Base-by-base conservation (phyloP, 2,113 vertebrate genomes). In the Phyllostomus hastatus region DNA sequence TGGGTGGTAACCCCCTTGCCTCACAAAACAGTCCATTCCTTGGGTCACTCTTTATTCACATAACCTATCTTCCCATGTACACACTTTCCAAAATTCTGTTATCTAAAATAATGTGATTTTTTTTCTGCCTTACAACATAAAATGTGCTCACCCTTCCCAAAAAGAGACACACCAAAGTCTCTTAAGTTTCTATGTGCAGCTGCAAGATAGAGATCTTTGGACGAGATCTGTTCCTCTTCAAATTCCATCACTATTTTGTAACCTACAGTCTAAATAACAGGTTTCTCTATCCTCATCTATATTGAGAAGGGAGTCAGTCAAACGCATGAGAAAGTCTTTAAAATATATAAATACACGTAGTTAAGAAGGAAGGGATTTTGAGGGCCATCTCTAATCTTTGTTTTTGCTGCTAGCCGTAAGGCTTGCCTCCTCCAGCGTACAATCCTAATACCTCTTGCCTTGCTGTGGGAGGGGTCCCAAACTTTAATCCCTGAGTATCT, bases 181-280 rank as follows among this genome's bases (percentile, higher is more conserved):
- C 80, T 91, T 75, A 78, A 7, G 52, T 94, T 78, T 92, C 94
- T 72, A 61, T 75, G 46, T 90, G 90, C 89, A 95, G 81, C 88
- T 96, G 90, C 90, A 66, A 96, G 82, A 97, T 91, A 90, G 88
- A 96, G 85, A 96, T 95, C 88, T 97, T 81, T 88, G 91, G 81
- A 79, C 52, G 67, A 70, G 73, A 92, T 72, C 81, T 84, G 46
- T 52, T 88, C 31, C 75, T 96, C 84, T 90, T 73, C 59, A 91
- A 67, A 97, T 95, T 94, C 81, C 94, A 94, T 92, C 52, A n/a
- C 33, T 43, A 82, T 94, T 93, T 50, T 86, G 87, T 83, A 95
- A 84, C 28, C 43, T 70, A 48, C 14, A 48, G n/a, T 43, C 76
- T 66, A 61, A 73, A 38, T 0, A 94, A 76, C 57, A 81, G 93